These are phyloP conservation scores for Calliphora vicina DNA, from an alignment of 1,140 invertebrate genomes.

Conservation along the genomic window DNA sequence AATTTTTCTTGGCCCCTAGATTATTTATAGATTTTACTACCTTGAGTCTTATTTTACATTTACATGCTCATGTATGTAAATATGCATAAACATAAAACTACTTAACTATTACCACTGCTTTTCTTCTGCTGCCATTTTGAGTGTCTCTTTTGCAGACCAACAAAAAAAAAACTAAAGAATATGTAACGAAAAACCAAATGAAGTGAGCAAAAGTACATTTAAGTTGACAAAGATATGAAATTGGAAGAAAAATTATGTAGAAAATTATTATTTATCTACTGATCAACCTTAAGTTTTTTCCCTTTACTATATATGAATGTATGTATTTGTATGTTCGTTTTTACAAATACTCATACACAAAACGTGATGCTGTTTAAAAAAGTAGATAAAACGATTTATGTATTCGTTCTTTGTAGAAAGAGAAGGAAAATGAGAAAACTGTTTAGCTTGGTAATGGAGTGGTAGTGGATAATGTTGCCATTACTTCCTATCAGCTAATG, in stretches of 20 bases:
- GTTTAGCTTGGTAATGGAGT: background rate
- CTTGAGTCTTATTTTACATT: too few species aligned
- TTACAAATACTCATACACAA: background rate
- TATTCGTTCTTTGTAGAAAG: background rate
- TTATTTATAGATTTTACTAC: too few species aligned
- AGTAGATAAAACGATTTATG: background rate
- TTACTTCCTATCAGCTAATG: background rate
- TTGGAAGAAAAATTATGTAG: background rate
- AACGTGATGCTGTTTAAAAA: background rate
- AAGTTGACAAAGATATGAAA: background rate
- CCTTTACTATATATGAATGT: background rate
- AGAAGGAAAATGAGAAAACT: background rate
- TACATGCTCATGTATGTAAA: background rate
- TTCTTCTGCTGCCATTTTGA: background rate
- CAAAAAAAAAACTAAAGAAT: background rate
- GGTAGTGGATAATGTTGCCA: background rate
- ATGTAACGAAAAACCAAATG: background rate
- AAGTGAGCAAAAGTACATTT: background rate
- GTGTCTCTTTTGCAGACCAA: background rate
- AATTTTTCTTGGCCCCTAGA: too few species aligned
- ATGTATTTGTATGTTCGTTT: background rate
- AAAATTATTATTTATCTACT: slow-evolving; percentile 17
- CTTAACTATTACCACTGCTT: background rate
- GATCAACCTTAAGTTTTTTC: background rate
- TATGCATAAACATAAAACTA: background rate